Evolutionary conservation across 2,888 invertebrate species (phyloP).

Genomic region (Aleiodes alternator): DNA sequence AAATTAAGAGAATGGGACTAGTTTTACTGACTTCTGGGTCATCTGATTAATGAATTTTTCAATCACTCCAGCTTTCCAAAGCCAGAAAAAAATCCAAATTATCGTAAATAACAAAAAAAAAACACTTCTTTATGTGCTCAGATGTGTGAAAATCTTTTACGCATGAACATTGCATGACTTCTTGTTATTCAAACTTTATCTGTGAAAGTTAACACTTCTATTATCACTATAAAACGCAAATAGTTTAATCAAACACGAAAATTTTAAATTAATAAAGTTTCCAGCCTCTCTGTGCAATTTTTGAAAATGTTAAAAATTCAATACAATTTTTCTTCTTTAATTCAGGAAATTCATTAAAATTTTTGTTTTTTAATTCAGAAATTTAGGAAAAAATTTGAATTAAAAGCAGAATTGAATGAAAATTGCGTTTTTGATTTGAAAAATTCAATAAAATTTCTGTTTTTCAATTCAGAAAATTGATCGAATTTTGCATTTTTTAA

Average conservation of each 20-base stretch:
- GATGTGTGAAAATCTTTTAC: not conserved
- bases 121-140: not conserved
- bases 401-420: too few species aligned
- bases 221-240: not conserved
- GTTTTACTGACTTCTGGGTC: too few species aligned
- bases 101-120: not conserved
- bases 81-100: not conserved
- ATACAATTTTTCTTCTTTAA: not conserved
- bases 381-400: too few species aligned
- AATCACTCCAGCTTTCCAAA: not conserved
- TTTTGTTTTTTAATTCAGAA: too few species aligned
- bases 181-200: not conserved
- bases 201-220: conserved; percentile 4
- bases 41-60: not conserved
- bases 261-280: too few species aligned
- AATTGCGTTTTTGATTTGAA: too few species aligned
- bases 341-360: too few species aligned
- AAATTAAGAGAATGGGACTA: too few species aligned
- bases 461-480: too few species aligned
- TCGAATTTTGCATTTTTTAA: not conserved
- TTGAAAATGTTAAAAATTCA: too few species aligned
- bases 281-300: conserved; percentile 16
- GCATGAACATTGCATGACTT: conserved; percentile 15
- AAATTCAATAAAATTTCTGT: too few species aligned
- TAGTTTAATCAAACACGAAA: too few species aligned